phyloP scores from a whole-genome alignment of 2,113 vertebrate genomes.

The Electrona antarctica region DNA sequence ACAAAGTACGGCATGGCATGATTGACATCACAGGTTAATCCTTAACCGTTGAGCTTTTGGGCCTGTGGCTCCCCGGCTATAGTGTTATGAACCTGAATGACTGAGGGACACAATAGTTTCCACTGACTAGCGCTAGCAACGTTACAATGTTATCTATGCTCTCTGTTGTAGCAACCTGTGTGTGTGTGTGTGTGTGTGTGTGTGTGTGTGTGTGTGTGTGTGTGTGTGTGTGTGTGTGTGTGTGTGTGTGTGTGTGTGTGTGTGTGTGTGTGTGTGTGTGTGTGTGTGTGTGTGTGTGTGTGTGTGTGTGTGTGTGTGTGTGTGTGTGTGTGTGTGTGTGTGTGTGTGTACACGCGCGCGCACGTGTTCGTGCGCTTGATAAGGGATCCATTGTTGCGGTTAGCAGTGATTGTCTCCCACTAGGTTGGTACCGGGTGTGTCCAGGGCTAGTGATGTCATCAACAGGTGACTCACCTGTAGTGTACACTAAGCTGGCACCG shows the following conservation, averaged over 20 bases:
- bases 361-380: background rate
- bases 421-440: background rate
- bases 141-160: constrained; percentile 4
- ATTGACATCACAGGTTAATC: no score
- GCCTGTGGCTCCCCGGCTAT: no score
- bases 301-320: no score
- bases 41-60: no score
- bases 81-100: background rate
- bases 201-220: background rate
- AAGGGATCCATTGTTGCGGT: background rate
- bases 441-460: background rate
- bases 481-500: background rate
- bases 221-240: background rate
- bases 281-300: background rate
- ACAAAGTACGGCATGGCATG: no score
- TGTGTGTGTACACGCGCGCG: background rate
- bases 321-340: no score
- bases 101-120: background rate
- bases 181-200: background rate
- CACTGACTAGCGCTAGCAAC: background rate
- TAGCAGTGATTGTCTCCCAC: constrained; percentile 1
- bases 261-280: background rate
- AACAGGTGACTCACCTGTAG: constrained; percentile 15
- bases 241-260: background rate
- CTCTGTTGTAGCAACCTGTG: background rate